Conservation (phyloP, 2,797 vertebrate species). For the Crypturellus tataupa region DNA sequence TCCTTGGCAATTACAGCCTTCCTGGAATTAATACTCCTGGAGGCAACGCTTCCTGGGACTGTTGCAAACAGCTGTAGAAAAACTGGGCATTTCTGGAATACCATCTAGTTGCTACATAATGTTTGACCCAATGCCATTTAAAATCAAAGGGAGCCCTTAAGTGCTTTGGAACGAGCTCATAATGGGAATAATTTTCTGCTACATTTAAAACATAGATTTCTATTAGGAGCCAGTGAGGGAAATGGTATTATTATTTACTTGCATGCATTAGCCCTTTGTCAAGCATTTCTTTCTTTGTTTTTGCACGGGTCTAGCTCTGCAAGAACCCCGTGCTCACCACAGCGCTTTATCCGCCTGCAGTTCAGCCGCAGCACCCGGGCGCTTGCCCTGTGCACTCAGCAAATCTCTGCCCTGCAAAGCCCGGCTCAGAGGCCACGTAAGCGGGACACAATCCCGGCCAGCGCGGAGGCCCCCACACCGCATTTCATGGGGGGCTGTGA, state of each 20-base stretch:
- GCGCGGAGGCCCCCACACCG: not conserved
- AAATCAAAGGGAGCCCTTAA: slow-evolving; percentile 31
- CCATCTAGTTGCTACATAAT: slow-evolving; percentile 22
- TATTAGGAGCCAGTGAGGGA: not conserved
- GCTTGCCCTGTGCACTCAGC: not conserved
- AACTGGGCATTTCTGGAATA: slow-evolving; percentile 27
- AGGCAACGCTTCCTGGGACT: slow-evolving; percentile 30
- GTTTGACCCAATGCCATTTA: slow-evolving; percentile 39
- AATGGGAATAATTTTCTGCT: not conserved
- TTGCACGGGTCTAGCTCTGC: not conserved
- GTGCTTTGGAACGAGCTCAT: not conserved
- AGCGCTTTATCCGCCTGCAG: not conserved
- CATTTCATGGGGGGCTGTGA: not conserved
- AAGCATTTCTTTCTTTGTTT: not conserved
- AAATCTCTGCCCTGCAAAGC: not conserved
- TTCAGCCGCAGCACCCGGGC: not conserved
- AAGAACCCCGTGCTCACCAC: not conserved
- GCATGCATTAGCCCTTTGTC: not conserved
- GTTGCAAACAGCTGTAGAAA: not conserved
- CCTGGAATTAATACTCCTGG: slow-evolving; percentile 44
- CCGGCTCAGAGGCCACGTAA: fast-evolving
- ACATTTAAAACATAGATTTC: not conserved
- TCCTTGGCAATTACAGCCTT: slow-evolving; percentile 29
- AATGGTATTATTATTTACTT: not conserved
- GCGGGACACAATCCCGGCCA: not conserved